These are phyloP conservation scores for Otolemur garnettii DNA, from an alignment of 2,113 vertebrate genomes.

Conservation along the genomic window DNA sequence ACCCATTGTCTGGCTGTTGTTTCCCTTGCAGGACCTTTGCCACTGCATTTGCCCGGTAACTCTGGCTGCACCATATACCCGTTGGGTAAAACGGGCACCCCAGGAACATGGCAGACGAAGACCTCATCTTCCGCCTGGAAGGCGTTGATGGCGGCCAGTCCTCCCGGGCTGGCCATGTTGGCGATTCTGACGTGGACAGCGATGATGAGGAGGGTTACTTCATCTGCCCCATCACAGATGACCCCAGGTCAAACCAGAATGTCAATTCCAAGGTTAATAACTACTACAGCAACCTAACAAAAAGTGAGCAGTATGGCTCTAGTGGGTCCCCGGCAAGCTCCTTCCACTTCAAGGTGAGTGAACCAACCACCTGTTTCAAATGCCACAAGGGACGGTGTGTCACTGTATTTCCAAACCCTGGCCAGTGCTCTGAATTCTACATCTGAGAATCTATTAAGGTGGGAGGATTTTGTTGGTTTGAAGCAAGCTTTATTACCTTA, in stretches of 20 bases:
- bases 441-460: not conserved
- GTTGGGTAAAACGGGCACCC: constrained; percentile 30
- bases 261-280: constrained; percentile 85
- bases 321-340: constrained; percentile 90
- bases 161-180: constrained; percentile 67
- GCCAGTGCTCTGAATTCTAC: not conserved
- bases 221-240: constrained; percentile 94
- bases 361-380: rapidly evolving
- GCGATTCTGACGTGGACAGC: constrained; percentile 86
- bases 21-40: constrained; percentile 31
- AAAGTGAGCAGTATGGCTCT: constrained; percentile 86
- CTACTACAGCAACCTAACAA: constrained; percentile 86
- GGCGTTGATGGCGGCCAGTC: constrained; percentile 89
- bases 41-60: constrained; percentile 44
- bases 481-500: not conserved
- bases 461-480: not conserved
- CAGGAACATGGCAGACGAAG: constrained; percentile 94
- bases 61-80: constrained; percentile 73
- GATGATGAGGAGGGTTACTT: constrained; percentile 93
- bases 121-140: constrained; percentile 97
- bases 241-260: constrained; percentile 86
- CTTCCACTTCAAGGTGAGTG: constrained; percentile 92
- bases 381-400: rapidly evolving
- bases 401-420: not conserved
- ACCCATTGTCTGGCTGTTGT: not conserved